Conservation (phyloP, 2,113 vertebrate genomes). For the Strigops habroptila region DNA sequence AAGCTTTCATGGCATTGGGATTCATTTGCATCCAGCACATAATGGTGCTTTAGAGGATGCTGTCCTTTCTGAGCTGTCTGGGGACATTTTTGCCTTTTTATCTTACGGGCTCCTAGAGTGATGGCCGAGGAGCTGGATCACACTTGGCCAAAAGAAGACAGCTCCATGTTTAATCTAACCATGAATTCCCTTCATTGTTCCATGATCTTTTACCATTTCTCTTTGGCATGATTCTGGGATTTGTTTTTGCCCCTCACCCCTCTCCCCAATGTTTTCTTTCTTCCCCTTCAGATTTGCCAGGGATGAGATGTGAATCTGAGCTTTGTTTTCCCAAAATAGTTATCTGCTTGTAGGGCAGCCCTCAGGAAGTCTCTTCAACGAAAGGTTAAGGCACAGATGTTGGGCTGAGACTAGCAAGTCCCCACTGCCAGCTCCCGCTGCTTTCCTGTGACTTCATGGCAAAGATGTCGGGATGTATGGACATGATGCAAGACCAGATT, state of each 20-base stretch:
- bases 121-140: constrained; percentile 6
- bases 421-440: not conserved
- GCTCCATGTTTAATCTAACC: not conserved
- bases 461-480: not conserved
- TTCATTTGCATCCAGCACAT: constrained; percentile 33
- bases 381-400: constrained; percentile 39
- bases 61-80: not conserved
- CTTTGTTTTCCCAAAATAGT: constrained; percentile 64
- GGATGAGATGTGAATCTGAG: constrained; percentile 55
- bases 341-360: not conserved
- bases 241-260: not conserved
- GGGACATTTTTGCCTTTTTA: constrained; percentile 58
- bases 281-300: not conserved
- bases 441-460: not conserved
- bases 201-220: not conserved
- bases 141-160: not conserved
- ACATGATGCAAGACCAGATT: fast-evolving
- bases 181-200: constrained; percentile 66
- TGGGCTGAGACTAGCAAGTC: not conserved
- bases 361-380: not conserved
- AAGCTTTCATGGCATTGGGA: constrained; percentile 33
- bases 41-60: constrained; percentile 27
- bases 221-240: not conserved
- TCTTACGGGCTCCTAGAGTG: constrained; percentile 1
- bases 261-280: constrained; percentile 18